Evolutionary conservation across 1,140 invertebrate genomes (phyloP).

Genomic region (Meloidogyne floridensis): DNA sequence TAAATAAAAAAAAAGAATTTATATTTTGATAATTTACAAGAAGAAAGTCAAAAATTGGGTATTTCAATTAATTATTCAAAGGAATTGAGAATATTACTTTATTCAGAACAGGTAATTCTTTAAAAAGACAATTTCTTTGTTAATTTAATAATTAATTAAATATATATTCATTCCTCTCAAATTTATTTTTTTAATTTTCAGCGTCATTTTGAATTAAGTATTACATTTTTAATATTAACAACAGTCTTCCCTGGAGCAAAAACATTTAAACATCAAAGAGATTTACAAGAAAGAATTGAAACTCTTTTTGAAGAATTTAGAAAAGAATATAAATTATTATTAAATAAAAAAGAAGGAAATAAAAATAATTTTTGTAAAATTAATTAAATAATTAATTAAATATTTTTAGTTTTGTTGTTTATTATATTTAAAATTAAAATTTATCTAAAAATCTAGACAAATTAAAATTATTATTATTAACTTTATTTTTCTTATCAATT

Average conservation of each 20-base stretch:
- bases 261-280: conserved; percentile 6
- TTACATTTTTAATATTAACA: conserved; percentile 19
- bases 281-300: conserved; percentile 26
- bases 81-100: conserved; percentile 16
- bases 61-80: conserved; percentile 22
- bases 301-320: conserved; percentile 24
- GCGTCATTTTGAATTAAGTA: conserved; percentile 31
- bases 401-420: no score
- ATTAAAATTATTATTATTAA: no score
- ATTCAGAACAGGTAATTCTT: conserved; percentile 20
- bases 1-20: conserved; percentile 10
- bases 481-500: no score
- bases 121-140: no score
- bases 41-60: conserved; percentile 1
- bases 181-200: conserved; percentile 9
- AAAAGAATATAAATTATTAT: conserved; percentile 22
- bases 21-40: conserved; percentile 22
- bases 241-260: conserved; percentile 16
- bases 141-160: no score
- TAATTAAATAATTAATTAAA: neutral
- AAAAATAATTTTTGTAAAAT: neutral
- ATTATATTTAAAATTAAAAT: no score
- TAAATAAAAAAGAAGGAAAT: neutral
- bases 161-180: neutral
- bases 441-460: no score